phyloP scores from a whole-genome alignment of 2,797 vertebrate species.

The Natrix natrix region DNA sequence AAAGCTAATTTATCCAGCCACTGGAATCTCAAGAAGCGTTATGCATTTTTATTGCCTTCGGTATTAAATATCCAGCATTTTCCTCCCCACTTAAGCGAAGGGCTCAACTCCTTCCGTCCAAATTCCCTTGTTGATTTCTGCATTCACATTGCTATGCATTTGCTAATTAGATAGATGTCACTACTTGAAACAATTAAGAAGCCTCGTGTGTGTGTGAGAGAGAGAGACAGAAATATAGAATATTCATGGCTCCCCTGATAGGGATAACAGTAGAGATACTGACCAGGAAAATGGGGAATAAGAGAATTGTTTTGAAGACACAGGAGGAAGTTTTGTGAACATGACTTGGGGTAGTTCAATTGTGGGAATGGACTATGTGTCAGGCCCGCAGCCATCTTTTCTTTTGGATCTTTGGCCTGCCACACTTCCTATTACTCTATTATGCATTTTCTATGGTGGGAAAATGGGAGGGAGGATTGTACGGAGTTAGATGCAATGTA shows the following conservation, averaged over 20 bases:
- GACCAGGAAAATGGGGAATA: conserved; percentile 22
- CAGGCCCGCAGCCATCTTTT: too few relatives aligned
- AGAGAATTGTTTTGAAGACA: conserved; percentile 14
- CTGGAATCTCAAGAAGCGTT: conserved; percentile 71
- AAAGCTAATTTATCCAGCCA: conserved; percentile 70
- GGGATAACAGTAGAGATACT: background rate
- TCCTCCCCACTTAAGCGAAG: conserved; percentile 62
- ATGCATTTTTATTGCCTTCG: conserved; percentile 62
- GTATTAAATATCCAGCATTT: conserved; percentile 70
- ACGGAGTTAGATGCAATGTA: too few relatives aligned
- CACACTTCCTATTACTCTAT: too few relatives aligned
- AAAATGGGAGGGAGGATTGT: too few relatives aligned
- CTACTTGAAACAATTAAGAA: conserved; percentile 25
- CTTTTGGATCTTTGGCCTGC: too few relatives aligned
- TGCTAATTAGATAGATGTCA: conserved; percentile 22
- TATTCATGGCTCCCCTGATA: background rate
- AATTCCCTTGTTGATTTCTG: conserved; percentile 61
- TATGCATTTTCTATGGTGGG: too few relatives aligned
- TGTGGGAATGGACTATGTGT: background rate
- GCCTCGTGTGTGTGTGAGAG: background rate
- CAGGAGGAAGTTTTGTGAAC: background rate
- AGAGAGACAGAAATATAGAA: background rate
- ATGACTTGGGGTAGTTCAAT: background rate
- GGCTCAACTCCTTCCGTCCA: conserved; percentile 54
- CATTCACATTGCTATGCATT: conserved; percentile 30